Evolutionary conservation across 2,888 invertebrate species (phyloP).

Genomic region (Aromia moschata): DNA sequence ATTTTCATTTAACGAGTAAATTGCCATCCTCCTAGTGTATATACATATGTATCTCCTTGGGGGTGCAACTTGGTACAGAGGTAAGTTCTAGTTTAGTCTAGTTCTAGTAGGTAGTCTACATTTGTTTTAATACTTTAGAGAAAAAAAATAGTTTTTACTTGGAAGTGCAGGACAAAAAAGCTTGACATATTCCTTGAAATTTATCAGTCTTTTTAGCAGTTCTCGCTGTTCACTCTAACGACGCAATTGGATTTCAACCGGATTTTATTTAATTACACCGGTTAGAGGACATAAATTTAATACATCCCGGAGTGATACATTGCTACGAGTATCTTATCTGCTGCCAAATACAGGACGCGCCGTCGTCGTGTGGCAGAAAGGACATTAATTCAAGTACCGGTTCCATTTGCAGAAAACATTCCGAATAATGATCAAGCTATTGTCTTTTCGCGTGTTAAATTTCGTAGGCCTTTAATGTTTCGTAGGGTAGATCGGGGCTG

Average conservation of each 20-base stretch:
- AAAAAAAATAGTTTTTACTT: too few species aligned
- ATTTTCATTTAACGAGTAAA: too few species aligned
- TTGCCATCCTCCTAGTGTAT: too few species aligned
- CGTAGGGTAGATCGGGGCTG: neutral
- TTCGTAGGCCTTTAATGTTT: too few species aligned
- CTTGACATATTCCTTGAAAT: neutral
- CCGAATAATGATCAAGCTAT: slow-evolving; percentile 15
- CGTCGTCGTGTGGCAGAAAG: neutral
- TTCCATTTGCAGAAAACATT: slow-evolving; percentile 6
- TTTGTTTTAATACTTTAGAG: too few species aligned
- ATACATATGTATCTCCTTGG: too few species aligned
- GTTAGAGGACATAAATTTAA: slow-evolving; percentile 4
- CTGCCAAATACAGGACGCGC: slow-evolving; percentile 1
- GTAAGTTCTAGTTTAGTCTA: too few species aligned
- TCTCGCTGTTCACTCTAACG: neutral
- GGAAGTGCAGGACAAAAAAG: neutral
- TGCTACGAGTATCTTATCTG: slow-evolving; percentile 17
- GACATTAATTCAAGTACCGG: slow-evolving; percentile 15
- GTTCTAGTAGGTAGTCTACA: too few species aligned
- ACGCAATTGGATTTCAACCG: slow-evolving; percentile 1
- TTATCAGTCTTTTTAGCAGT: neutral
- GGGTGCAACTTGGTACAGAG: too few species aligned
- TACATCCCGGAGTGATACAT: slow-evolving; percentile 13
- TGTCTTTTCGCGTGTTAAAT: slow-evolving; percentile 6
- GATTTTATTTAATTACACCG: slow-evolving; percentile 16